A percentile compares a stretch with the other conserved stretches of the same genome.
Evolutionary conservation across 2,888 invertebrate species (phyloP).

Genomic region (Saturnia pavonia): DNA sequence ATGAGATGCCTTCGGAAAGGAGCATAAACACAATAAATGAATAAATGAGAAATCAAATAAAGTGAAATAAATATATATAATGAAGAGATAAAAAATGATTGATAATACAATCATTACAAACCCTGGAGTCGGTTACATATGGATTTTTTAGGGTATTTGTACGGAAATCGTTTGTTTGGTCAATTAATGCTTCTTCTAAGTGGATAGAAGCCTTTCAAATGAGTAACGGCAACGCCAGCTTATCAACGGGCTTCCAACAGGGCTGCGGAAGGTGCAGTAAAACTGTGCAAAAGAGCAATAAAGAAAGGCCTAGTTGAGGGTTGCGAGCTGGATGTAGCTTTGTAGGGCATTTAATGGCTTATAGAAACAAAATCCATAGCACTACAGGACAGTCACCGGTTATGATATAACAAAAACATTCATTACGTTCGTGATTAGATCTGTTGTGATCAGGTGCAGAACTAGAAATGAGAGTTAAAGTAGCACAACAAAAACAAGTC

Average conservation of each 20-base stretch:
- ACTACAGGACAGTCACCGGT: conserved; percentile 24
- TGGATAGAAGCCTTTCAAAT: too few relatives aligned
- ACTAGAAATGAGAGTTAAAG: not conserved
- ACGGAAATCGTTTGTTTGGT: too few relatives aligned
- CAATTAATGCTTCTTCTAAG: too few relatives aligned
- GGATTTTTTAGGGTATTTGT: not conserved
- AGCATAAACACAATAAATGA: too few relatives aligned
- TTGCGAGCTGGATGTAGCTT: conserved; percentile 22
- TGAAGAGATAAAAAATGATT: too few relatives aligned
- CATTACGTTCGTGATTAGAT: conserved; percentile 23
- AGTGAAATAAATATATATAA: too few relatives aligned
- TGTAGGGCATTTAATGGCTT: conserved; percentile 23
- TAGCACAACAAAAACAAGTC: conserved; percentile 6
- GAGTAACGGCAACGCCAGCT: conserved; percentile 3
- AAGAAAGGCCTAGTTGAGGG: conserved; percentile 2
- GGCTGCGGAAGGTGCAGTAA: conserved; percentile 23
- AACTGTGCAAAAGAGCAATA: not conserved
- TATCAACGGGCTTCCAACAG: conserved; percentile 26
- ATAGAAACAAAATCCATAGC: conserved; percentile 21
- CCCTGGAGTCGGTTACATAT: not conserved
- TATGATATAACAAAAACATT: conserved; percentile 23
- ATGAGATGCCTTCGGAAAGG: too few relatives aligned
- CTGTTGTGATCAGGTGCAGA: conserved; percentile 13
- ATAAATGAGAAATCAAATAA: too few relatives aligned
- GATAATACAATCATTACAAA: too few relatives aligned